Evolutionary conservation across 2,113 vertebrate species (phyloP).

Genomic region (Sitta europaea): DNA sequence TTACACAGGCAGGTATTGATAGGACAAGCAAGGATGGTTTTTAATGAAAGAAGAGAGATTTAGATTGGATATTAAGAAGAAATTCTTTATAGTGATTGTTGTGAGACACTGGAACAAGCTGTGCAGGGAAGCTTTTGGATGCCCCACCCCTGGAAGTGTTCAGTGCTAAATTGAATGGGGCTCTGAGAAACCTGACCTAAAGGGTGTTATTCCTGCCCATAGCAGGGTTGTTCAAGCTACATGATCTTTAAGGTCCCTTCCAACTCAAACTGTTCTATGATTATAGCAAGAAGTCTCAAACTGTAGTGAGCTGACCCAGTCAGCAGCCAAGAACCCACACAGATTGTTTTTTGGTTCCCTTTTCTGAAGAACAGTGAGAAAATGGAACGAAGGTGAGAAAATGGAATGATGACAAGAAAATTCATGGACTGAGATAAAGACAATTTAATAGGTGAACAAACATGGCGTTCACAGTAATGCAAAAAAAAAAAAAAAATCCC

Average conservation of each 20-base stretch:
- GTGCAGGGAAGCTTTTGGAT: neutral
- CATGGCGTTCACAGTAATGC: neutral
- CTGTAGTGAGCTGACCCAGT: neutral
- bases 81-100: neutral
- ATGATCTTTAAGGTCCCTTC: neutral
- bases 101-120: neutral
- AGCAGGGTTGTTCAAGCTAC: neutral
- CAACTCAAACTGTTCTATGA: neutral
- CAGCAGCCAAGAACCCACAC: neutral
- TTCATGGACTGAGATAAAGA: neutral
- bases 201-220: no score
- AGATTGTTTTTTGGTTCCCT: fast-evolving
- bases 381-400: fast-evolving
- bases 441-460: neutral
- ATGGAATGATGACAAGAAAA: no score
- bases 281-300: neutral
- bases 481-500: neutral
- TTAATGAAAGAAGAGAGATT: neutral
- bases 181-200: neutral
- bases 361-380: neutral
- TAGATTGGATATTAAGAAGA: neutral
- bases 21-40: neutral
- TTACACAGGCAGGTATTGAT: neutral
- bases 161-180: neutral
- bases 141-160: neutral